Conservation (phyloP, 2,113 vertebrate genomes). For the Oreocharis arfaki region DNA sequence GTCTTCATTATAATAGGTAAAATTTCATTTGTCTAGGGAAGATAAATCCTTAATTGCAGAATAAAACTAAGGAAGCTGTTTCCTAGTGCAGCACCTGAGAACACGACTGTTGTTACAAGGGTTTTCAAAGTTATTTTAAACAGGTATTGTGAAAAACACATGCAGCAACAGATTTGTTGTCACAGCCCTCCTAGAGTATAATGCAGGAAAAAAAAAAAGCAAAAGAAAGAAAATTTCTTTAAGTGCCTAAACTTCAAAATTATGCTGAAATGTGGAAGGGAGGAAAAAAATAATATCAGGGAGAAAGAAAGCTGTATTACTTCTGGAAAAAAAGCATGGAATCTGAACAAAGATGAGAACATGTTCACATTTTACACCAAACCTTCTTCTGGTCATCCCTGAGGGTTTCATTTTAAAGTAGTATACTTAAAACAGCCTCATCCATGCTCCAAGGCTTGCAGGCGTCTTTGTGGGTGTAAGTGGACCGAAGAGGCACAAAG, state of each 20-base stretch:
- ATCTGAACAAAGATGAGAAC: neutral
- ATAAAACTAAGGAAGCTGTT: neutral
- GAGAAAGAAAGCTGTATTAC: neutral
- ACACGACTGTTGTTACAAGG: neutral
- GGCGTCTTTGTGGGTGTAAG: neutral
- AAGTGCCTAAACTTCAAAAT: neutral
- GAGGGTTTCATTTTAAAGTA: neutral
- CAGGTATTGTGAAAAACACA: neutral
- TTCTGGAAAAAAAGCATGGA: rapidly evolving
- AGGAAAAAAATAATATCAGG: neutral
- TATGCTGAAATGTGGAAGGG: neutral
- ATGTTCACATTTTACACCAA: neutral
- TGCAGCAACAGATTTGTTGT: neutral
- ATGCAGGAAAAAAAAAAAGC: rapidly evolving
- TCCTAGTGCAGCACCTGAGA: neutral
- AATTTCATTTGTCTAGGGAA: neutral
- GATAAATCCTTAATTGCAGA: neutral
- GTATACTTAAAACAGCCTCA: neutral
- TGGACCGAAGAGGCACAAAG: neutral
- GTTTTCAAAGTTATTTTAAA: neutral
- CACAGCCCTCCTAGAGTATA: neutral
- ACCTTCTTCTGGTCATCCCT: neutral
- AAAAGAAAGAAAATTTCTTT: neutral
- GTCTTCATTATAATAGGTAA: neutral
- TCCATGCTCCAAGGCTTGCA: neutral